Base-by-base conservation (phyloP, 2,797 vertebrate species). In the Setipinna tenuifilis region DNA sequence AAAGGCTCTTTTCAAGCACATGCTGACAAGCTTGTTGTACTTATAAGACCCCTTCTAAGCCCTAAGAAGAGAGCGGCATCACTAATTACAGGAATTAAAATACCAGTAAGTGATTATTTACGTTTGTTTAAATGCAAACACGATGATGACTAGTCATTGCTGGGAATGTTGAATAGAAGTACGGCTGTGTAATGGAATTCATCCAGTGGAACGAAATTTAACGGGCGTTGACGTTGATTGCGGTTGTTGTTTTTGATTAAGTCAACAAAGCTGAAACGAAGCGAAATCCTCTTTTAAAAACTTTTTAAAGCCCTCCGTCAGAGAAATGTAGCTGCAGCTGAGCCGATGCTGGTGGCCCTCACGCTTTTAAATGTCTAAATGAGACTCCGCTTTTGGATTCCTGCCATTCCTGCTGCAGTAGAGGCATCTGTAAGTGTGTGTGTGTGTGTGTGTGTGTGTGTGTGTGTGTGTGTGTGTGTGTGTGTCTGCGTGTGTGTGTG, bases 391-490 rank as follows among this genome's bases (percentile, higher is more conserved):
- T 78, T 19, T 44, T 44, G 71, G 31, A 78, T 44, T 78, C 35
- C 35, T 19, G 35, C 71, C 71, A 78, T 78, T 78, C 17, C 17
- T 54, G 50, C 50, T 78, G 71, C 71, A 3, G 3, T 41, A 6
- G 19, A 21, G 35, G 16, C 71, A 10, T 16, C 31, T 19, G 14
- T 44, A 7, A 35, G 68, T 41, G 28, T 16, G 16, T 7, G 3
- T 78, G 31, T 44, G 23, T 28, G 65, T 6, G 65, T 11, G 31
- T 23, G 25, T 28, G 25, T 12, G 31, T 19, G 28, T 75, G 68
- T 75, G 68, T 41, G 31, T 41, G 68, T 19, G 68, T 75, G 68
- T 75, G 68, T 75, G 68, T 75, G 68, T 75, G 68, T 75, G 68
- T 41, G 68, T 25, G 62, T 25, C 23, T 25, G 62, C 28, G 62